Percentiles rank a stretch among this genome's conserved stretches.
These are phyloP conservation scores for Dolichopus griseipennis DNA, from an alignment of 2,888 invertebrate species.

Conservation along the genomic window DNA sequence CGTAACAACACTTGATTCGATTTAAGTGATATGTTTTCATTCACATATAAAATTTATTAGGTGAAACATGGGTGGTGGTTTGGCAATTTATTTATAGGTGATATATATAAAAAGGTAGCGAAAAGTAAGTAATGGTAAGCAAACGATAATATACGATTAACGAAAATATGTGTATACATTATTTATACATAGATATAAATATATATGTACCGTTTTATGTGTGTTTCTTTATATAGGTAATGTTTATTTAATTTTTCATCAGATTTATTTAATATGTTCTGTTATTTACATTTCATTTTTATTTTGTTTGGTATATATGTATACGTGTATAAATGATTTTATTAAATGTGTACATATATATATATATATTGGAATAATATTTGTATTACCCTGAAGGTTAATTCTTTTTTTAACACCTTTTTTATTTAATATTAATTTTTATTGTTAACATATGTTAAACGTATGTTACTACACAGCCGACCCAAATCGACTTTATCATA, in stretches of 20 bases:
- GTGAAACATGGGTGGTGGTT: too few relatives aligned
- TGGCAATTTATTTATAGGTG: too few relatives aligned
- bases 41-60: too few relatives aligned
- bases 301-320: background rate
- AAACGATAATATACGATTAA: background rate
- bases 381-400: background rate
- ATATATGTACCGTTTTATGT: too few relatives aligned
- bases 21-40: too few relatives aligned
- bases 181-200: background rate
- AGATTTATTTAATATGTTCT: background rate
- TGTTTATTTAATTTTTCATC: background rate
- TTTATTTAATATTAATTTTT: background rate
- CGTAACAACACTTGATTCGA: too few relatives aligned
- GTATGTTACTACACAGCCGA: background rate
- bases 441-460: background rate
- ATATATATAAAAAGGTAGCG: too few relatives aligned
- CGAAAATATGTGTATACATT: background rate
- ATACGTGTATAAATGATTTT: background rate
- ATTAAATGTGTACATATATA: background rate
- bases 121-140: too few relatives aligned
- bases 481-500: too few relatives aligned
- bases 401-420: slow-evolving; percentile 2
- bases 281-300: background rate
- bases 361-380: background rate
- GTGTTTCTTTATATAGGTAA: background rate